Evolutionary conservation across 1,140 invertebrate genomes (phyloP), one percentile per base, ranked within the genome.

Genomic region (Drosophila eugracilis): DNA sequence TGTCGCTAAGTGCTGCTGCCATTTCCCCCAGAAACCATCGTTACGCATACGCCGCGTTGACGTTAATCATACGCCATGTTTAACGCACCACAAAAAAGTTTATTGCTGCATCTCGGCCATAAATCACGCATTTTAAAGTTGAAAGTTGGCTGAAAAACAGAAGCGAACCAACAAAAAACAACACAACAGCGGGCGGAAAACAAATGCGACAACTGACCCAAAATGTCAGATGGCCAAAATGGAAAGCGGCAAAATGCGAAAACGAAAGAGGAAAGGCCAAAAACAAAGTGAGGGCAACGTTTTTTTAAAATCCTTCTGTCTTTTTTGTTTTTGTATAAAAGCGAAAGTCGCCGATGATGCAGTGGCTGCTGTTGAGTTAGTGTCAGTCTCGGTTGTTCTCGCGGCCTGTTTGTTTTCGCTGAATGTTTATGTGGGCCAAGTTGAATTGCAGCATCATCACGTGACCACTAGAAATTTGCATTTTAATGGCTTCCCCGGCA

Each of bases 51-150:
- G 83, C 58, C 54, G 53, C 77, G 74, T 86, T 86, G 78, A 78
- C 75, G 75, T 88, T 88, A 88, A 88, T 88, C 83, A 88, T 88
- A 88, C 83, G 83, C 81, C 83, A 88, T 85, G 80, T 85, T 85
- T 41, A 83, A 83, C 75, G 75, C 59, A 50, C 70, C 62, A n/a
- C 50, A 77, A 70, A 80, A 45, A 83, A 81, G 37, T 65, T 81
- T 7, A 58, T 55, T 32, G 22, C 42, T 55, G 62, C 79, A 80
- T 37, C 53, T 52, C 36, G 41, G 81, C 81, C 63, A 86, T 86
- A 86, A 86, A 86, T 86, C 83, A 86, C 71, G 69, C 54, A 76
- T 84, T 84, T 75, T 75, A 70, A 77, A 78, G 57, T 69, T 55
- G 66, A 60, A 72, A 67, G 49, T 53, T 73, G 12, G 9, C 17